Conservation (phyloP, 1,140 invertebrate species). For the Aethina tumida region DNA sequence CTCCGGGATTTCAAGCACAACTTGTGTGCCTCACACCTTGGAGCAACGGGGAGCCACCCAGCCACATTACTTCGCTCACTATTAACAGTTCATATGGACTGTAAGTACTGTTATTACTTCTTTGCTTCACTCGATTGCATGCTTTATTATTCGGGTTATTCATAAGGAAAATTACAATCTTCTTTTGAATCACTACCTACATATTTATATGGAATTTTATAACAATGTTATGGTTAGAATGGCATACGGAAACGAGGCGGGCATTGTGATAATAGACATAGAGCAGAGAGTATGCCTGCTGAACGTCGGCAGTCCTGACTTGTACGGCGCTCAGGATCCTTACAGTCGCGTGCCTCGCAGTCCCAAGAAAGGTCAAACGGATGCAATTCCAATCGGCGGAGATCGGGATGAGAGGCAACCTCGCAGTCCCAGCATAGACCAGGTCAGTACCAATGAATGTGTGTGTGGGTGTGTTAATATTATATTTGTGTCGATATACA, state of each 20-base stretch:
- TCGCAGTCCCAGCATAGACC: constrained; percentile 82
- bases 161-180: too few species aligned
- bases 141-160: too few species aligned
- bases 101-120: constrained; percentile 53
- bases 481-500: too few species aligned
- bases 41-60: constrained; percentile 65
- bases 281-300: constrained; percentile 83
- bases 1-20: constrained; percentile 89
- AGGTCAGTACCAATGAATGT: constrained; percentile 65
- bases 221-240: too few species aligned
- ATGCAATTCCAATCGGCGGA: constrained; percentile 20
- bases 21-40: constrained; percentile 85
- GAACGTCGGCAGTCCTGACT: constrained; percentile 73
- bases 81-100: constrained; percentile 94
- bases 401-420: constrained; percentile 55
- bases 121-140: not conserved
- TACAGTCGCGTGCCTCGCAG: constrained; percentile 77
- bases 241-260: constrained; percentile 93
- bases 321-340: constrained; percentile 82
- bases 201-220: too few species aligned
- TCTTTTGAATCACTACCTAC: too few species aligned
- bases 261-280: constrained; percentile 89
- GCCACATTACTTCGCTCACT: constrained; percentile 77
- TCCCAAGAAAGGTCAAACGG: constrained; percentile 50
- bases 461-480: too few species aligned